phyloP scores from a whole-genome alignment of 1,140 invertebrate species.

The Aphaenogaster ashmeadi region DNA sequence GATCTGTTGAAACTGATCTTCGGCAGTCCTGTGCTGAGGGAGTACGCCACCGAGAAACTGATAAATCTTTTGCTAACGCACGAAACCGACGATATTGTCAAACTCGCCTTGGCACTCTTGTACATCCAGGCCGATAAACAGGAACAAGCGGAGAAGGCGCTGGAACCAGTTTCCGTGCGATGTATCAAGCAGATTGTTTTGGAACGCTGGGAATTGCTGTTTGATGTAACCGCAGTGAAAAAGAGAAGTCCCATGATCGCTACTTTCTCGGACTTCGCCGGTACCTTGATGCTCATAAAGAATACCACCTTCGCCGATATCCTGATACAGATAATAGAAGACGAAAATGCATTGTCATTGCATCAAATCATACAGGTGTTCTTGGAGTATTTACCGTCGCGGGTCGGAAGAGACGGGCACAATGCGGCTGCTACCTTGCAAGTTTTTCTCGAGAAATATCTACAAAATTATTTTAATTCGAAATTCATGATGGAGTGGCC shows the following conservation, averaged over 20 bases:
- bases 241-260: conserved; percentile 80
- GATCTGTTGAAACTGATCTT: conserved; percentile 88
- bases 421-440: conserved; percentile 87
- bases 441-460: conserved; percentile 87
- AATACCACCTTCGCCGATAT: conserved; percentile 85
- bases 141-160: conserved; percentile 84
- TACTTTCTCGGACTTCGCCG: conserved; percentile 88
- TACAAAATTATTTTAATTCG: conserved; percentile 85
- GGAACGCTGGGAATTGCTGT: conserved; percentile 87
- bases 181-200: conserved; percentile 83
- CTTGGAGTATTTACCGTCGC: conserved; percentile 88
- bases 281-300: conserved; percentile 87
- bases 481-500: conserved; percentile 76
- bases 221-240: conserved; percentile 85
- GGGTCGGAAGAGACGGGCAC: conserved; percentile 88
- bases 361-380: conserved; percentile 89
- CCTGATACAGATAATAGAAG: conserved; percentile 85
- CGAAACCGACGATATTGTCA: conserved; percentile 80
- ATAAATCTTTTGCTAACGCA: conserved; percentile 85
- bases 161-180: conserved; percentile 84
- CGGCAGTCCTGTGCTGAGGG: conserved; percentile 87
- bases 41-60: conserved; percentile 88
- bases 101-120: conserved; percentile 86
- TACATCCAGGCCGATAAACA: conserved; percentile 88
- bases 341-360: conserved; percentile 82